Conservation (phyloP, 2,888 invertebrate species). For the Chydorus sphaericus region DNA sequence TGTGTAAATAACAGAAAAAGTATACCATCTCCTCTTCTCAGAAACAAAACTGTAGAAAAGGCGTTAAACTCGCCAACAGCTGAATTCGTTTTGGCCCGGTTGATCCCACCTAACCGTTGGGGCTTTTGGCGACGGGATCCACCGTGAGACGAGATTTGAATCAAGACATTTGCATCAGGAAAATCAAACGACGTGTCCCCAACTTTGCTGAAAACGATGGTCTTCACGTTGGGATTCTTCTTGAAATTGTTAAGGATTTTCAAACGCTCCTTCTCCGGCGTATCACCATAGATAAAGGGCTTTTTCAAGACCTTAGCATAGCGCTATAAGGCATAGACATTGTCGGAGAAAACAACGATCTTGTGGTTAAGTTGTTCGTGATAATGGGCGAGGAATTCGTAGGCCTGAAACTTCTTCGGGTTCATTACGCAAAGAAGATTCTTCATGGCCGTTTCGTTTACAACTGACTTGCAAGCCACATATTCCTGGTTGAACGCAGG, state of each 20-base stretch:
- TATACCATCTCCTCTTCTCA: too few relatives aligned
- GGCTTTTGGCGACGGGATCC: slow-evolving; percentile 97
- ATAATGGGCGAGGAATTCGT: slow-evolving; percentile 84
- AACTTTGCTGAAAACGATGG: slow-evolving; percentile 98
- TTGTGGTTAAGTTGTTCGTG: slow-evolving; percentile 94
- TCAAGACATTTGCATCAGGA: slow-evolving; percentile 96
- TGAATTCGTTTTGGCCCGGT: slow-evolving; percentile 90
- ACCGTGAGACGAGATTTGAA: slow-evolving; percentile 98
- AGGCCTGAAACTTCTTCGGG: slow-evolving; percentile 92
- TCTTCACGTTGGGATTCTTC: slow-evolving; percentile 94
- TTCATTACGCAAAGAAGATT: slow-evolving; percentile 95
- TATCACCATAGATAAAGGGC: slow-evolving; percentile 96
- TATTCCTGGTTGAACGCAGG: slow-evolving; percentile 98
- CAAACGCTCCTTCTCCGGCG: slow-evolving; percentile 81
- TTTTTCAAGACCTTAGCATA: slow-evolving; percentile 96
- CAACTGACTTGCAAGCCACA: slow-evolving; percentile 73
- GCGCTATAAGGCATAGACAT: slow-evolving; percentile 93
- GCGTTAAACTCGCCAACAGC: slow-evolving; percentile 96
- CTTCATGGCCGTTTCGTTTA: slow-evolving; percentile 79
- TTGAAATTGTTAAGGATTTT: slow-evolving; percentile 98
- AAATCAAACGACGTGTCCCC: slow-evolving; percentile 99
- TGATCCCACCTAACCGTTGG: slow-evolving; percentile 87
- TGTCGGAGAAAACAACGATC: slow-evolving; percentile 98
- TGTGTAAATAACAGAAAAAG: too few relatives aligned
- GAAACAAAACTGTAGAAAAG: slow-evolving; percentile 96